These are phyloP conservation scores for Pachydiplax longipennis DNA, from an alignment of 2,888 invertebrate genomes.

Conservation along the genomic window DNA sequence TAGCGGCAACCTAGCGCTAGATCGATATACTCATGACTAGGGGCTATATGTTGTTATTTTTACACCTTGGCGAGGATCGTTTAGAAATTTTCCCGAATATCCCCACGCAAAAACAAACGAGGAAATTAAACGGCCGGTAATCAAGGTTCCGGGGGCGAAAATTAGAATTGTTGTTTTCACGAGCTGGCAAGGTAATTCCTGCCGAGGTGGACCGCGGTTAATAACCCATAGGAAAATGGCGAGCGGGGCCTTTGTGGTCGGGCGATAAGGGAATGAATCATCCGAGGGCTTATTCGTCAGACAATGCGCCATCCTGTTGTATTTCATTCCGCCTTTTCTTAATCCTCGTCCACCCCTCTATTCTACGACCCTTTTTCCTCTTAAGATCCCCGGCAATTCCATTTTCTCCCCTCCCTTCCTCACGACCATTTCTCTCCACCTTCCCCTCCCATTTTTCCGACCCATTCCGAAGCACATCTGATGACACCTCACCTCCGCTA, in stretches of 20 bases:
- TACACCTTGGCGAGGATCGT: neutral
- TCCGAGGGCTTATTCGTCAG: neutral
- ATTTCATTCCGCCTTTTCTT: conserved; percentile 8
- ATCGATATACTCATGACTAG: too few relatives aligned
- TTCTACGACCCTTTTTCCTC: neutral
- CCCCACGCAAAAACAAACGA: neutral
- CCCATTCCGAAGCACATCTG: conserved; percentile 38
- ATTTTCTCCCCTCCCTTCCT: neutral
- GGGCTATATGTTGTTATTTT: too few relatives aligned
- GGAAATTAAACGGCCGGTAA: neutral
- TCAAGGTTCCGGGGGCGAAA: neutral
- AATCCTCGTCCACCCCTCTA: neutral
- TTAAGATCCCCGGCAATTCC: conserved; percentile 17
- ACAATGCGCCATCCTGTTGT: neutral
- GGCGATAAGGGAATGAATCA: neutral
- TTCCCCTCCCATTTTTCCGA: conserved; percentile 16
- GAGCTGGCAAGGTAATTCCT: neutral
- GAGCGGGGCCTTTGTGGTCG: neutral
- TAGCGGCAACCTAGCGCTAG: too few relatives aligned
- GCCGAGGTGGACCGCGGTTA: neutral
- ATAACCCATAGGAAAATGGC: neutral
- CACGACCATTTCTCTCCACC: neutral
- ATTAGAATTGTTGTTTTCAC: neutral
- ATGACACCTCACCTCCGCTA: conserved; percentile 32
- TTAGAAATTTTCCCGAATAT: neutral